phyloP scores from a whole-genome alignment of 2,888 invertebrate species.

The Lepeophtheirus nordmannii region DNA sequence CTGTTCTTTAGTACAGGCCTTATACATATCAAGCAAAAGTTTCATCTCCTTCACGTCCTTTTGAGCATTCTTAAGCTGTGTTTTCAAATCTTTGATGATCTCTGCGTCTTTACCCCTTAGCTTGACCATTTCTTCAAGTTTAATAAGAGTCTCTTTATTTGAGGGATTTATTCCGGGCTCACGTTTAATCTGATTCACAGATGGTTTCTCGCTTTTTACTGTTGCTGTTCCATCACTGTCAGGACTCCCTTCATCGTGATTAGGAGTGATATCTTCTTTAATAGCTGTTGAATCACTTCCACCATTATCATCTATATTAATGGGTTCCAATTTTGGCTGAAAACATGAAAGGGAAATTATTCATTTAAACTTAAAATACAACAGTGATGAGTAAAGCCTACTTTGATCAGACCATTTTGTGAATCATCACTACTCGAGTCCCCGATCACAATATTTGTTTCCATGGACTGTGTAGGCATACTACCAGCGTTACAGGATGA shows the following conservation, averaged over 20 bases:
- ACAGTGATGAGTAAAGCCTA: not conserved
- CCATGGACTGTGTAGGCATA: not conserved
- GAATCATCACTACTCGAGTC: conserved; percentile 5
- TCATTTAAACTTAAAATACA: not conserved
- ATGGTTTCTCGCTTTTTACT: conserved; percentile 24
- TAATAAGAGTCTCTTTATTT: conserved; percentile 25
- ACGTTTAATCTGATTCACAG: not conserved
- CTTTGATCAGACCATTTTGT: not conserved
- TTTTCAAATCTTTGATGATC: conserved; percentile 60
- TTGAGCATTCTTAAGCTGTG: conserved; percentile 78
- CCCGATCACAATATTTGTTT: not conserved
- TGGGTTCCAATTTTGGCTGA: not conserved
- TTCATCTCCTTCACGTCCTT: conserved; percentile 91
- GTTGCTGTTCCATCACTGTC: not conserved
- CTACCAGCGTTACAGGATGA: not conserved
- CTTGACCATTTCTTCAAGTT: conserved; percentile 28
- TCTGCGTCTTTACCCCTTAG: conserved; percentile 37
- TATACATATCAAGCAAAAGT: conserved; percentile 84
- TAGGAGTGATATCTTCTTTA: not conserved
- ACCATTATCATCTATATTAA: not conserved
- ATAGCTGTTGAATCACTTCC: not conserved
- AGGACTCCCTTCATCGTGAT: not conserved
- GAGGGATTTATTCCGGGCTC: not conserved
- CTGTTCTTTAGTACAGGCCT: conserved; percentile 76
- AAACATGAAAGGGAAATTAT: not conserved